Evolutionary conservation across 2,888 invertebrate genomes (phyloP).

Genomic region (Aporophyla lueneburgensis): DNA sequence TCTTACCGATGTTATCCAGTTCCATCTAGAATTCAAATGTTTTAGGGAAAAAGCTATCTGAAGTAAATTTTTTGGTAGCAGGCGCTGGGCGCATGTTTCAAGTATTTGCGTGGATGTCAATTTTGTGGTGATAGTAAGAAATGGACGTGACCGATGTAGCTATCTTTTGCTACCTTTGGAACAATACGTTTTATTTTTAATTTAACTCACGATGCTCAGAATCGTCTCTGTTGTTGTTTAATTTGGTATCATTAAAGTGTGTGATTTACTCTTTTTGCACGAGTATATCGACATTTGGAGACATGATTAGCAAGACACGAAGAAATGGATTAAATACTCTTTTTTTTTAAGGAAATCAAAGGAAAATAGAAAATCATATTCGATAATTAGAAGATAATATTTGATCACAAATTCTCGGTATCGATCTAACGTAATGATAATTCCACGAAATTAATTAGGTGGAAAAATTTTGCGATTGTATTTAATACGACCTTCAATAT

Average conservation of each 20-base stretch:
- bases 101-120: slow-evolving; percentile 15
- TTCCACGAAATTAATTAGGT: background rate
- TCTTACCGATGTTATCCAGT: slow-evolving; percentile 18
- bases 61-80: slow-evolving; percentile 47
- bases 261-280: background rate
- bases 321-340: background rate
- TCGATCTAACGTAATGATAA: background rate
- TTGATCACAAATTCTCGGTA: slow-evolving; percentile 15
- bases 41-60: slow-evolving; percentile 33
- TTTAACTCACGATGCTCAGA: background rate
- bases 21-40: slow-evolving; percentile 17
- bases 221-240: background rate
- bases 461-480: background rate
- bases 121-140: slow-evolving; percentile 16
- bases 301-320: background rate
- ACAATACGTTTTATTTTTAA: slow-evolving; percentile 5
- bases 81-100: slow-evolving; percentile 26
- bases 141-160: slow-evolving; percentile 2
- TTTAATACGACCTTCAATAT: slow-evolving; percentile 6
- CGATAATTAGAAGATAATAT: background rate
- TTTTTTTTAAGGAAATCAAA: background rate
- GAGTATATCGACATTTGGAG: background rate
- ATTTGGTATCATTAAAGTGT: background rate
- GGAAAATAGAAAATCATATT: background rate
- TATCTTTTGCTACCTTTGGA: slow-evolving; percentile 21